Percentiles rank a stretch among this genome's conserved stretches.
Evolutionary conservation across 2,797 vertebrate species (phyloP).

Genomic region (Myiothlypis coronata): DNA sequence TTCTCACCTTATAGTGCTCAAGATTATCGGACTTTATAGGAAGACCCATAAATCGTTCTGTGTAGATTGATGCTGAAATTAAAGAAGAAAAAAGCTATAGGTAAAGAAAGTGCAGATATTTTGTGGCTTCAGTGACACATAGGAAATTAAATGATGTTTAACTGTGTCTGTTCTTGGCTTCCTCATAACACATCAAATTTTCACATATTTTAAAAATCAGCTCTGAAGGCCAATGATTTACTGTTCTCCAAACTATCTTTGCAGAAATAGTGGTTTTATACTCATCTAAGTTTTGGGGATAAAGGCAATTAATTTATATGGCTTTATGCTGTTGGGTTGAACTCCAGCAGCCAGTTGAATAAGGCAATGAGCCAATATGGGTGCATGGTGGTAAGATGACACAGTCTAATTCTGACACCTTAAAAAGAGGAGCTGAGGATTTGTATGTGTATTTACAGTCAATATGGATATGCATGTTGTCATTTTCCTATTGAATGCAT

Average conservation of each 20-base stretch:
- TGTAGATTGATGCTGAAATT: slow-evolving; percentile 78
- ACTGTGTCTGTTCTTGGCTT: background rate
- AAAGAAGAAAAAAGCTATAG: background rate
- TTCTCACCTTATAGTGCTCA: slow-evolving; percentile 77
- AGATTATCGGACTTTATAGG: slow-evolving; percentile 79
- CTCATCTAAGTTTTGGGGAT: background rate
- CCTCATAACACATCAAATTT: background rate
- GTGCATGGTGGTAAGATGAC: background rate
- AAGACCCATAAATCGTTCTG: slow-evolving; percentile 82
- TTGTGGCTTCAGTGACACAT: background rate
- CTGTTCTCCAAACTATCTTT: background rate
- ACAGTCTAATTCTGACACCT: background rate
- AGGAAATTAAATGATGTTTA: background rate
- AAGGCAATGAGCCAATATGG: background rate
- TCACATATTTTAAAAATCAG: background rate
- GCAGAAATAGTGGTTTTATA: background rate
- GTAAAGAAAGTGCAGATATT: background rate
- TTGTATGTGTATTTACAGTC: background rate
- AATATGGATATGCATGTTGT: background rate
- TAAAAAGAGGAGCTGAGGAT: background rate
- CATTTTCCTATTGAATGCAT: background rate
- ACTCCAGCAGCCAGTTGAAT: background rate
- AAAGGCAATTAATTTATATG: background rate
- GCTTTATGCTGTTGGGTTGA: background rate
- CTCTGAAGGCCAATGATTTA: background rate